Evolutionary conservation across 2,113 vertebrate species (phyloP), one percentile per base, ranked within the genome.

Genomic region (Zosterops pallidus): DNA sequence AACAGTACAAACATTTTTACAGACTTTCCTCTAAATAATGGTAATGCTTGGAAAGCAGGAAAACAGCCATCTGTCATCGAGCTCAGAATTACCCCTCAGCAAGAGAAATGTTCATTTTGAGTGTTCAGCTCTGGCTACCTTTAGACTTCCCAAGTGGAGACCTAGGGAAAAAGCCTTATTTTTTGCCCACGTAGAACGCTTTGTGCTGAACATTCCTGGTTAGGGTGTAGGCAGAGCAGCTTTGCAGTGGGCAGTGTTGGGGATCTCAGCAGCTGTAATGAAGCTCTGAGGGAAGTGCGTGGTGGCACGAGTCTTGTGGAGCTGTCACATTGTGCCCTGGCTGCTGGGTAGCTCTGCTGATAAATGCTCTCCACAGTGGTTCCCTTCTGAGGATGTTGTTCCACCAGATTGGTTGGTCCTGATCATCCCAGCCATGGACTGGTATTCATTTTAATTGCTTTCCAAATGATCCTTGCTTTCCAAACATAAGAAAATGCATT

Each of bases 1-100:
- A 46, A 75, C 11, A 88, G 18, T 75, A 55, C 57, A 90, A 86
- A 92, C 62, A 67, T 49, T 79, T 90, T 79, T 57, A 67, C 37
- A 92, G 75, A 42, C 69, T 92, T 95, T 37, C 9, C 12, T 71
- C 60, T 85, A 75, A 85, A 87, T 79, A 78, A 65, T 42, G 60
- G 12, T 59, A 70, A 47, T 33, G 14, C 56, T 85, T 74, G 65
- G 50, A 81, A 78, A 81, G 52, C 56, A 67, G 50, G 68, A 75
- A 68, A 87, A 63, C 18, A 47, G 20, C 39, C 31, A 31, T 83
- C 53, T 88, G 78, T 76, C 50, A 70, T 67, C 15, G 14, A 87
- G 47, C 42, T 95, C 44, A 67, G 50, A 83, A 57, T 62, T 76
- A 68, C 17, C 16, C 19, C 7, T 69, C 26, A 74, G 87, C 64